phyloP scores from a whole-genome alignment of 1,140 invertebrate species.

The Orius insidiosus region DNA sequence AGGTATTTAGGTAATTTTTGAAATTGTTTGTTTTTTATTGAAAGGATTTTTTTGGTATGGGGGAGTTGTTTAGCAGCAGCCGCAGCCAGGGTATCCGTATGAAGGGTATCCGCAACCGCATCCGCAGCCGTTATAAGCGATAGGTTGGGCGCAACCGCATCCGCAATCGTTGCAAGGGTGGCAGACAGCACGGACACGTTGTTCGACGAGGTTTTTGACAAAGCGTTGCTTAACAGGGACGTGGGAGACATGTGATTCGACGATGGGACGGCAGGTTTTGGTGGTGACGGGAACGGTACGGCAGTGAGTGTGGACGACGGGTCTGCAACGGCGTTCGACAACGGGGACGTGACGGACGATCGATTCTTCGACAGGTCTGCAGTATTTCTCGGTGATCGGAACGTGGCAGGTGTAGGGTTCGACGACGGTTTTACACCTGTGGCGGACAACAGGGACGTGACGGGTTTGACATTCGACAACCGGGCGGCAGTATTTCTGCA shows the following conservation, averaged over 20 bases:
- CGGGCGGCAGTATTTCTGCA: neutral
- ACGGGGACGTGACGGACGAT: neutral
- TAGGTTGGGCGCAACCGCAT: too few relatives aligned
- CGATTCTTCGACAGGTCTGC: neutral
- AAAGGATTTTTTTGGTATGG: too few relatives aligned
- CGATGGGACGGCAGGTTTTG: constrained; percentile 1
- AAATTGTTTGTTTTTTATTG: too few relatives aligned
- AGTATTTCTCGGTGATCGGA: neutral
- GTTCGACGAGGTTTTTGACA: constrained; percentile 10
- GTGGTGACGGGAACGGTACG: constrained; percentile 5
- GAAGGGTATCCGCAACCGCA: too few relatives aligned
- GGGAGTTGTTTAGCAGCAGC: too few relatives aligned
- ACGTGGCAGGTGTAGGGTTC: constrained; percentile 7
- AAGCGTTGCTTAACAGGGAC: constrained; percentile 5
- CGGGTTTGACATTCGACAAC: constrained; percentile 6
- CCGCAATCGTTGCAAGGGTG: too few relatives aligned
- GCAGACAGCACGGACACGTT: neutral
- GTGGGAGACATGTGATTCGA: neutral
- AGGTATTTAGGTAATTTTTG: too few relatives aligned
- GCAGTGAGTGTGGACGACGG: neutral
- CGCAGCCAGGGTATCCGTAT: too few relatives aligned
- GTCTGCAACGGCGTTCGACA: neutral
- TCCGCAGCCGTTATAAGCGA: too few relatives aligned
- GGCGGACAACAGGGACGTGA: constrained; percentile 1
- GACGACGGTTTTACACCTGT: neutral